These are phyloP conservation scores for Trichopria drosophilae DNA, from an alignment of 2,888 invertebrate genomes.

Conservation along the genomic window DNA sequence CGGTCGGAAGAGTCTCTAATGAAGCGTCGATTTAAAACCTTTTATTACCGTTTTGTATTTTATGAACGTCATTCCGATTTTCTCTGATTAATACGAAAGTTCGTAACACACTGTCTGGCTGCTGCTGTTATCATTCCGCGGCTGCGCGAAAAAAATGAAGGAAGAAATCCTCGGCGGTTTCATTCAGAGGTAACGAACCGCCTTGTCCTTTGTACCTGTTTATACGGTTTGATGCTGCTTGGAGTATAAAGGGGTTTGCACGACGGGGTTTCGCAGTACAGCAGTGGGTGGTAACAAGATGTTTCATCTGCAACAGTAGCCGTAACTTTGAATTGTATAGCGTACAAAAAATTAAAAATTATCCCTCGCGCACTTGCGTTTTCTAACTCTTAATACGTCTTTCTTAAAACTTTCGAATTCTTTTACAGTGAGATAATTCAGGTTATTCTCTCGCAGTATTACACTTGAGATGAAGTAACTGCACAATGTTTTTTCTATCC, in stretches of 20 bases:
- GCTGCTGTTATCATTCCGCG: slow-evolving; percentile 25
- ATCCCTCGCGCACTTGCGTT: no score
- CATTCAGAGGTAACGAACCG: slow-evolving; percentile 45
- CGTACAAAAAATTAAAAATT: no score
- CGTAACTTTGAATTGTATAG: no score
- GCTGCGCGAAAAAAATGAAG: slow-evolving; percentile 28
- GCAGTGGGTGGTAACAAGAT: slow-evolving; percentile 27
- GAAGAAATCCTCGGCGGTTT: slow-evolving; percentile 34
- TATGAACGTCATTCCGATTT: no score
- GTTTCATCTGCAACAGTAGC: no score
- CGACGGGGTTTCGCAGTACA: slow-evolving; percentile 15
- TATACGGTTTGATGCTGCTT: slow-evolving; percentile 15
- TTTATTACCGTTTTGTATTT: slow-evolving; percentile 1
- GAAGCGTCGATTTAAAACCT: slow-evolving; percentile 25
- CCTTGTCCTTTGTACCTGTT: slow-evolving; percentile 38
- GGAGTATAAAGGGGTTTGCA: slow-evolving; percentile 25
- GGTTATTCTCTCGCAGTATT: no score
- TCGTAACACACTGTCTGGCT: no score
- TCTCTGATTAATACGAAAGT: slow-evolving; percentile 15
- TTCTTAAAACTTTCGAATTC: no score
- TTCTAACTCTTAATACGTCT: no score
- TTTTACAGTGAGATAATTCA: no score
- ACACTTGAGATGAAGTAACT: no score
- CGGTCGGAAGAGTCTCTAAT: slow-evolving; percentile 20
- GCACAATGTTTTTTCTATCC: no score